Evolutionary conservation across 2,797 vertebrate genomes (phyloP).

Genomic region (Vireo griseus): DNA sequence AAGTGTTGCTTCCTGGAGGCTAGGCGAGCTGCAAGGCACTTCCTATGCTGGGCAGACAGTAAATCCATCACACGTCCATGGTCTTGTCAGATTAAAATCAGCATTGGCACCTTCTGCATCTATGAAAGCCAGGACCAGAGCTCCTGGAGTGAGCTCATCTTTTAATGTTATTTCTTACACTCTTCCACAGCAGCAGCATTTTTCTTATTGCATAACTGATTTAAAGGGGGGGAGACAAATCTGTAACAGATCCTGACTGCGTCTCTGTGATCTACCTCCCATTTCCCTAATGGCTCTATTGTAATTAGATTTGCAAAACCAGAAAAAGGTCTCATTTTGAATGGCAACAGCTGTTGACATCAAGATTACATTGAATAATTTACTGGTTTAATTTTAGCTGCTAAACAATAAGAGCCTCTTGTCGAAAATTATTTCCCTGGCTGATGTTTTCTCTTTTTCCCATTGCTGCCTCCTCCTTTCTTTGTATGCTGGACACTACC

Average conservation of each 20-base stretch:
- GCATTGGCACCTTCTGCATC: background rate
- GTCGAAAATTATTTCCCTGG: slow-evolving; percentile 49
- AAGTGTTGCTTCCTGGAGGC: background rate
- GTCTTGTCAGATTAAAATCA: background rate
- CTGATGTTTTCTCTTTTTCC: slow-evolving; percentile 10
- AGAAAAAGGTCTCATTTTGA: slow-evolving; percentile 80
- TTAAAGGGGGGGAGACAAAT: slow-evolving; percentile 54
- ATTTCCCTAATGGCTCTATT: slow-evolving; percentile 74
- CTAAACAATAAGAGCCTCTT: slow-evolving; percentile 70
- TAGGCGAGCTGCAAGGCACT: background rate
- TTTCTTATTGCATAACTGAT: slow-evolving; percentile 41
- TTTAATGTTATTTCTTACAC: background rate
- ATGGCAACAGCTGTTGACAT: slow-evolving; percentile 83
- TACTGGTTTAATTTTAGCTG: slow-evolving; percentile 78
- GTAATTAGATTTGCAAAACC: slow-evolving; percentile 81
- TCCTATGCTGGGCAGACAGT: background rate
- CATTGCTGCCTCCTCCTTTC: background rate
- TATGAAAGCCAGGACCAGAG: background rate
- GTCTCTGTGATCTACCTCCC: slow-evolving; percentile 63
- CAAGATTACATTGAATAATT: slow-evolving; percentile 79
- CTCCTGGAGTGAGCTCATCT: background rate
- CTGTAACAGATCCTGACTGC: slow-evolving; percentile 21
- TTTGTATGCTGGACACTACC: background rate
- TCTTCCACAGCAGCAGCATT: background rate
- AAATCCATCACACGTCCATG: background rate